Evolutionary conservation across 2,888 invertebrate species (phyloP).

Genomic region (Halocaridina rubra): DNA sequence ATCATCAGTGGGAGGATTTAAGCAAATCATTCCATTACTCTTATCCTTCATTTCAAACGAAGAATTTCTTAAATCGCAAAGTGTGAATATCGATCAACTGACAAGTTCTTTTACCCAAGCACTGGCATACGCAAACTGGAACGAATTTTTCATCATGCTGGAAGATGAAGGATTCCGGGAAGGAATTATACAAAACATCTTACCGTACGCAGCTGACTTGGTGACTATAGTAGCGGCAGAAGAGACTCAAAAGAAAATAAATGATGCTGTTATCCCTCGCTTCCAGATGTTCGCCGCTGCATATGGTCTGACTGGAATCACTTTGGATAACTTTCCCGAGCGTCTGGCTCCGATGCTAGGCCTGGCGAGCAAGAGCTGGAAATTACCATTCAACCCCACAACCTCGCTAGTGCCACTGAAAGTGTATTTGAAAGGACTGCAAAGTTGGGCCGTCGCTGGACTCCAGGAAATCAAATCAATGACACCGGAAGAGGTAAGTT

Average conservation of each 20-base stretch:
- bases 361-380: conserved; percentile 19
- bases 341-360: conserved; percentile 22
- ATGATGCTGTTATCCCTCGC: neutral
- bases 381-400: conserved; percentile 36
- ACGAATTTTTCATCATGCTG: conserved; percentile 1
- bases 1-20: neutral
- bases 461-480: too few species aligned
- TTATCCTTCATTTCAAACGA: neutral
- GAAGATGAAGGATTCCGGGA: conserved; percentile 23
- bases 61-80: neutral
- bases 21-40: neutral
- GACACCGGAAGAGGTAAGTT: too few species aligned
- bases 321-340: conserved; percentile 50
- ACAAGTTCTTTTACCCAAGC: neutral
- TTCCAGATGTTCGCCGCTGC: neutral
- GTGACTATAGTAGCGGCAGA: neutral
- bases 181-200: neutral
- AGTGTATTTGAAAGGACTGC: conserved; percentile 13
- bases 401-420: conserved; percentile 18
- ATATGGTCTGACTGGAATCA: conserved; percentile 32
- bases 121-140: conserved; percentile 14
- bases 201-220: neutral
- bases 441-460: neutral
- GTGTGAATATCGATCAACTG: neutral
- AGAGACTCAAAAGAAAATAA: neutral